Base-by-base conservation (phyloP, 2,113 vertebrate genomes). In the Choloepus hoffmanni region DNA sequence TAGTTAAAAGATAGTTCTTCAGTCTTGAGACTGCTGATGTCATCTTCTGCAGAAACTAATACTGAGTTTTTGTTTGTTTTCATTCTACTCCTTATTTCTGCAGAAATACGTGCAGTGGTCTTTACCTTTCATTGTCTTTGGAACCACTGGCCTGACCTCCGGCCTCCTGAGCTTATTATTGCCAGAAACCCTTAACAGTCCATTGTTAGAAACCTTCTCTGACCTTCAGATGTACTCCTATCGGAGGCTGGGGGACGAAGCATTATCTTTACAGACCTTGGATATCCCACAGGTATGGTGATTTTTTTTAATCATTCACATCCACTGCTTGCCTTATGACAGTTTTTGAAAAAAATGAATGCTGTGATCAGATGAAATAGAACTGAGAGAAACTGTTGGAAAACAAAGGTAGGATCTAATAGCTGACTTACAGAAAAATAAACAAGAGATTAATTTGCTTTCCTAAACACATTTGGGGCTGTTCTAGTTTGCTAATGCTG, bases 101-200 rank as follows among this genome's bases (percentile, higher is more conserved):
- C 97, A 99, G 98, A 99, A 98, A 83, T 96, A 97, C 6, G 90
- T 98, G n/a, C 98, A 99, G 74, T 97, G 98, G 98, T 99, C 98
- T 94, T 96, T 99, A 88, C 99, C 98, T 24, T 99, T 98, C 83
- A 90, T 99, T 33, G 98, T 99, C 24, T 99, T 99, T 79, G 99
- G 99, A 95, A 96, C 97, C 5, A 97, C 98, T 1, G 98, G 98
- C 90, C 89, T 99, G 82, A 87, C 98, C 28, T 98, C 99, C 0
- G 99, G 99, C 9, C 84, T 98, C 74, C 97, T 99, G 93, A 98
- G 98, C 91, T 97, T 99, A 10, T 92, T 99, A 24, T 92, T 99
- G 89, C 99, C 99, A 13, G 99, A 99, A 95, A 99, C 99, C 26
- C 98, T 99, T 81, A 98, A 98, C 87, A 98, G 97, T 62, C 98